Base-by-base conservation (phyloP, 1,140 invertebrate species). In the Rhizoglyphus robini region DNA sequence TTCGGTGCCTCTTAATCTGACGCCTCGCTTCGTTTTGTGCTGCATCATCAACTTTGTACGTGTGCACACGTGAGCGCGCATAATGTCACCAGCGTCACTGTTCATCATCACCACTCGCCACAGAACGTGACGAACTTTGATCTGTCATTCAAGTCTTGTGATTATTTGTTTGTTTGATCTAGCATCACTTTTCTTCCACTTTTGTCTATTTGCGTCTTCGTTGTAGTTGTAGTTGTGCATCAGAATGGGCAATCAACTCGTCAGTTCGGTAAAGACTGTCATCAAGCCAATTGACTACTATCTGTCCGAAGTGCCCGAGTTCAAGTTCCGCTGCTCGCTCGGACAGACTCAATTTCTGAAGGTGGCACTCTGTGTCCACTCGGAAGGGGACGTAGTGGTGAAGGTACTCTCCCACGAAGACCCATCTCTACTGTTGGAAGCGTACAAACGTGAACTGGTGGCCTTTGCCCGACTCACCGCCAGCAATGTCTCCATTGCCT, bases 381-480 rank as follows among this genome's bases (percentile, higher is more conserved):
- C 86, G 68, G 88, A 91, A 75, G 91, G 93, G 20, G 76, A 88
- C 5, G 82, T 88, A 51, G 94, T 98, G 5, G 90, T 96, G 0
- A 98, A 99, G 80, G 88, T 99, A 0, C 98, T 98, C 84, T 93
- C 89, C 0, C 88, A 96, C 65, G 90, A 96, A 77, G 95, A 98
- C 78, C 89, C 90, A 11, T 87, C 88, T 0, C 75, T 97, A 54
- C 90, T 90, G 8, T 77, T 97, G 5, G 82, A 85, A 65, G 80
- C 83, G 13, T 88, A 97, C 72, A 68, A 69, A 54, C 34, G 65
- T 36, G 36, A 59, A 20, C 38, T 70, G 25, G 51, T 70, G 2
- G 23, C 62, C 15, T 36, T 71, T 3, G 27, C 58, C 23, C 61
- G 60, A 41, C 15, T 48, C 4, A 23, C 69, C 29, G 38, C 49